phyloP scores from a whole-genome alignment of 2,113 vertebrate genomes.

The Buteo buteo region DNA sequence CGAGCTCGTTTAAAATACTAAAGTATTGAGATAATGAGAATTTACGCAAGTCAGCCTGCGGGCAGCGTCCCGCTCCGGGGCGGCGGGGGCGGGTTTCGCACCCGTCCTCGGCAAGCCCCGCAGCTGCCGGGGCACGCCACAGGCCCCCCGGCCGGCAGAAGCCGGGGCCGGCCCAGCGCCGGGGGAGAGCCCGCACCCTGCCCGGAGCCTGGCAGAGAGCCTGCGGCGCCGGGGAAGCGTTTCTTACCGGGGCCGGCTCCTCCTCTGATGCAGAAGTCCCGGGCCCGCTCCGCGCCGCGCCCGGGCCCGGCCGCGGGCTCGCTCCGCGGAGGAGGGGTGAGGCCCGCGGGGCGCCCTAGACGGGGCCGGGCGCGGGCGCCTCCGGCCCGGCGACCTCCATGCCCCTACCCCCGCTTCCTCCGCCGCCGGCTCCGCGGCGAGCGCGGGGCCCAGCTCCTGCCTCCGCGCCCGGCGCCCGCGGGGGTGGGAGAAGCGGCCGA shows the following conservation, averaged over 20 bases:
- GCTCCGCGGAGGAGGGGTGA: background rate
- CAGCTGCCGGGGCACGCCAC: background rate
- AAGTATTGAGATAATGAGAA: rapidly evolving
- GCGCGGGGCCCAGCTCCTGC: no score
- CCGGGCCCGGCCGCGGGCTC: background rate
- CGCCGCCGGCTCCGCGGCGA: no score
- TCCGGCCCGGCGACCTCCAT: no score
- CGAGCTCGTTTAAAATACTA: rapidly evolving
- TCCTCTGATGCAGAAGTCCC: background rate
- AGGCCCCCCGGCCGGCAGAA: no score
- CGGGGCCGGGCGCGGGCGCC: no score
- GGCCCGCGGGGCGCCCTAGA: no score
- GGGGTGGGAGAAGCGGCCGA: no score
- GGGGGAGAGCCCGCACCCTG: rapidly evolving
- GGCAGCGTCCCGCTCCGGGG: background rate
- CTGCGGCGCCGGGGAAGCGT: background rate
- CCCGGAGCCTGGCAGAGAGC: background rate
- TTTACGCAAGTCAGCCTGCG: rapidly evolving
- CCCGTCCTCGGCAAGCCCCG: background rate
- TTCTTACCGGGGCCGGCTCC: conserved; percentile 33
- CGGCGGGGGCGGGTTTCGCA: background rate
- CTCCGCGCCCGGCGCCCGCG: no score
- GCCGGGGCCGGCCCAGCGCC: background rate
- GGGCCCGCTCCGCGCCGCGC: conserved; percentile 9
- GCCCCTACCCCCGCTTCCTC: no score